Conservation (phyloP, 1,140 invertebrate species). For the Drosophila kepulauana region DNA sequence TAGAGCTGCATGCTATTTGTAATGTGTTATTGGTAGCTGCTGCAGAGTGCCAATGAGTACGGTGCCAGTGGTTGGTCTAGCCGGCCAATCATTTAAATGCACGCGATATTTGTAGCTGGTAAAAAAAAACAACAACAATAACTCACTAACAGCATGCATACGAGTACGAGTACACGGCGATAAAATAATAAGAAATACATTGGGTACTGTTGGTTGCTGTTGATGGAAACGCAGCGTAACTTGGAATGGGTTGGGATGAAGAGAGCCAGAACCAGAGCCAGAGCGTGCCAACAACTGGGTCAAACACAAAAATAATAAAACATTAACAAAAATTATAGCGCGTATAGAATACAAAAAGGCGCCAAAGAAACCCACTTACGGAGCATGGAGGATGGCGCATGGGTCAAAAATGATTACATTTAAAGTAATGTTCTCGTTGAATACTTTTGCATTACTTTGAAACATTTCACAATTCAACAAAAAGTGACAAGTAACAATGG, state of each 20-base stretch:
- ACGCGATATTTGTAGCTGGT: constrained; percentile 67
- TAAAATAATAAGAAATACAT: constrained; percentile 62
- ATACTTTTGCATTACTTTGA: constrained; percentile 8
- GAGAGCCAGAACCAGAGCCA: constrained; percentile 2
- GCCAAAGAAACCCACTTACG: constrained; percentile 21
- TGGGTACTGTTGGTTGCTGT: constrained; percentile 23
- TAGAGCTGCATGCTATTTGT: constrained; percentile 57
- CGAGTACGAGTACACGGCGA: constrained; percentile 40
- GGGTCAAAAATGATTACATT: constrained; percentile 22
- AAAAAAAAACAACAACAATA: constrained; percentile 46
- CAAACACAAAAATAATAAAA: constrained; percentile 75
- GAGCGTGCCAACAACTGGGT: constrained; percentile 76
- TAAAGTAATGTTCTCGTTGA: constrained; percentile 37
- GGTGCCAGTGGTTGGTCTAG: constrained; percentile 37
- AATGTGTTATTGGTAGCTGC: constrained; percentile 40
- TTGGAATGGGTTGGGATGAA: constrained; percentile 14
- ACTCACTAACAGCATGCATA: constrained; percentile 62
- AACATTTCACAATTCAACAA: constrained; percentile 8
- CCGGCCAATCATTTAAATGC: constrained; percentile 82
- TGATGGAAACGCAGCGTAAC: constrained; percentile 46
- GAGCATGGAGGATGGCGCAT: not conserved
- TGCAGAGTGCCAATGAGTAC: constrained; percentile 51
- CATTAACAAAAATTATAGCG: constrained; percentile 79
- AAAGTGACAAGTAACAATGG: constrained; percentile 30
- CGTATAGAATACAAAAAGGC: constrained; percentile 58